Evolutionary conservation across 1,140 invertebrate species (phyloP).

Genomic region (Holotrichia oblita): DNA sequence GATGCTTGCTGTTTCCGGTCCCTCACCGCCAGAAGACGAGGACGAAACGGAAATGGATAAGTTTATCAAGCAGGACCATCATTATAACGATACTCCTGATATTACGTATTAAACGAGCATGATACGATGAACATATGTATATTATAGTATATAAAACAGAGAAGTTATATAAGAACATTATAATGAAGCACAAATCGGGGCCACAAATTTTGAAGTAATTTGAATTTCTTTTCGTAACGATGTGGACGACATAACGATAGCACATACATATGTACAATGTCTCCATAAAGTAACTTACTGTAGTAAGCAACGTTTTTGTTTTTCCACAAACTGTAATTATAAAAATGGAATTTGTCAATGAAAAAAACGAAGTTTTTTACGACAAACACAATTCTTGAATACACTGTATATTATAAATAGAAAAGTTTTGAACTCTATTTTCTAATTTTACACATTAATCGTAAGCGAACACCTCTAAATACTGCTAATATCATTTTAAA

Average conservation of each 20-base stretch:
- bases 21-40: slow-evolving; percentile 73
- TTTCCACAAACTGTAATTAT: too few species aligned
- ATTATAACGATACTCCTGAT: not conserved
- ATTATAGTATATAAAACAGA: not conserved
- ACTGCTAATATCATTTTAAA: not conserved
- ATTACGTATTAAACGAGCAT: not conserved
- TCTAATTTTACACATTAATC: slow-evolving; percentile 23
- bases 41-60: slow-evolving; percentile 46
- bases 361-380: not conserved
- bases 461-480: not conserved
- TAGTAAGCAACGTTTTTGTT: too few species aligned
- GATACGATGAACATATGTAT: not conserved
- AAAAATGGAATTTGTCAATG: not conserved
- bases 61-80: slow-evolving; percentile 37
- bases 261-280: too few species aligned
- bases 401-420: not conserved
- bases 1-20: slow-evolving; percentile 78
- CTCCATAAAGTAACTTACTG: too few species aligned
- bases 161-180: not conserved
- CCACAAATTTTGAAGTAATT: slow-evolving; percentile 10
- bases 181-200: slow-evolving; percentile 25
- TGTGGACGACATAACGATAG: not conserved
- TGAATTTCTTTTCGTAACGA: not conserved
- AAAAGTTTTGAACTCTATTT: not conserved
- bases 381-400: not conserved